These are phyloP conservation scores for Coptodon rendalli DNA, from an alignment of 2,113 vertebrate genomes.

Conservation along the genomic window DNA sequence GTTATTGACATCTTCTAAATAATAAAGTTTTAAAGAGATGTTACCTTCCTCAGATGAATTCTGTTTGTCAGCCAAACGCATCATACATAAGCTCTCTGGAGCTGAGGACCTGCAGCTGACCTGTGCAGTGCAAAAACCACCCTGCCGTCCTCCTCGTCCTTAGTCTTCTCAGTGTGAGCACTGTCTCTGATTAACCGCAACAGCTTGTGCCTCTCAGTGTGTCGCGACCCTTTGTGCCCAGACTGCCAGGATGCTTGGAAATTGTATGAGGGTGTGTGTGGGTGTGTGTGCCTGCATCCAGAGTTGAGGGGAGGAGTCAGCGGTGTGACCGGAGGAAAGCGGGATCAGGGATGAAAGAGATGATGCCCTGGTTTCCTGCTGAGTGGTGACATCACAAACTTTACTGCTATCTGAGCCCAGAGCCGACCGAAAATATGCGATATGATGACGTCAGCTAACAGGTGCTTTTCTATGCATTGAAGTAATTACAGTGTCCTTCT, in stretches of 20 bases:
- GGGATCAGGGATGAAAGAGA: background rate
- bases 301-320: conserved; percentile 41
- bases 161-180: background rate
- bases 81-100: background rate
- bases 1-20: background rate
- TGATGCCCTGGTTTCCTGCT: background rate
- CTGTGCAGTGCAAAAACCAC: background rate
- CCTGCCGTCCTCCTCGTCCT: background rate
- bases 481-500: background rate
- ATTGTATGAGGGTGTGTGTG: conserved; percentile 19
- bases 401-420: background rate
- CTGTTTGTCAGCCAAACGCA: conserved; percentile 18
- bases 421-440: background rate
- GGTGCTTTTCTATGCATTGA: background rate
- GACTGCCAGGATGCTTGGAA: conserved; percentile 7
- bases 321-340: background rate
- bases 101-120: background rate
- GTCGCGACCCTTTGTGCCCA: background rate
- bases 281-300: conserved; percentile 20
- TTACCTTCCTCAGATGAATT: conserved; percentile 29
- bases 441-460: background rate
- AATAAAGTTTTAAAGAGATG: background rate
- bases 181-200: background rate
- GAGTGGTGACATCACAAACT: conserved; percentile 11
- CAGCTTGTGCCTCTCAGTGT: background rate